A percentile compares a stretch with the other conserved stretches of the same genome.
Evolutionary conservation across 1,140 invertebrate species (phyloP).

Genomic region (Watersipora subatra): DNA sequence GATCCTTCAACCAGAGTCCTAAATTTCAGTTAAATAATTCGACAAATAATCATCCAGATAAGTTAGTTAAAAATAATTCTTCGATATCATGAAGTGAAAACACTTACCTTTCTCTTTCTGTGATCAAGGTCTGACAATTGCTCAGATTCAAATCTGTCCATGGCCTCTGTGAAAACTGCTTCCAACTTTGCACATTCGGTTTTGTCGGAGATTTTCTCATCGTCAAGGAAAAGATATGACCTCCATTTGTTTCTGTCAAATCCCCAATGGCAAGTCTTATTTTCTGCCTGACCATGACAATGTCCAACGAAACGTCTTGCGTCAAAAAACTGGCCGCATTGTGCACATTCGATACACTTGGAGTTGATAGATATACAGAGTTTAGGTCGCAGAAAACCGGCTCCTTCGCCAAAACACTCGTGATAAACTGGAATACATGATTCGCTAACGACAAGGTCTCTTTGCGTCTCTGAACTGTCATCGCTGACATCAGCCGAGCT

Average conservation of each 20-base stretch:
- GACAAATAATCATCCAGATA: too few species aligned
- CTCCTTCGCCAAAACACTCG: constrained; percentile 87
- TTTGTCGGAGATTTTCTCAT: too few species aligned
- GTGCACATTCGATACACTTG: constrained; percentile 77
- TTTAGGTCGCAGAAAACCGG: constrained; percentile 70
- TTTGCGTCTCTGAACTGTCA: not conserved
- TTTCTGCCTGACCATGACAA: constrained; percentile 61
- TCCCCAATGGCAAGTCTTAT: constrained; percentile 92
- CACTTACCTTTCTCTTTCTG: too few species aligned
- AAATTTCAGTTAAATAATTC: too few species aligned
- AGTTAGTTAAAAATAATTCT: too few species aligned
- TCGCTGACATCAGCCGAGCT: not conserved
- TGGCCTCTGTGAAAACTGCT: too few species aligned
- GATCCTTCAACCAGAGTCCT: too few species aligned
- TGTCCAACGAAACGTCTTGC: constrained; percentile 86
- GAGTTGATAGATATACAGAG: constrained; percentile 58
- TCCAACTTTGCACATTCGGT: too few species aligned
- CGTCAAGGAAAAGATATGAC: constrained; percentile 61
- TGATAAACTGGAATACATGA: constrained; percentile 57
- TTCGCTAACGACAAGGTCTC: not conserved
- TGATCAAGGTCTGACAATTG: too few species aligned
- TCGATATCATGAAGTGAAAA: too few species aligned
- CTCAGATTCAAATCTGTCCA: too few species aligned
- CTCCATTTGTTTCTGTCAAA: constrained; percentile 92
- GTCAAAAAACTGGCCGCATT: constrained; percentile 71